Conservation (phyloP, 1,140 invertebrate genomes). For the Hylaeus volcanicus region DNA sequence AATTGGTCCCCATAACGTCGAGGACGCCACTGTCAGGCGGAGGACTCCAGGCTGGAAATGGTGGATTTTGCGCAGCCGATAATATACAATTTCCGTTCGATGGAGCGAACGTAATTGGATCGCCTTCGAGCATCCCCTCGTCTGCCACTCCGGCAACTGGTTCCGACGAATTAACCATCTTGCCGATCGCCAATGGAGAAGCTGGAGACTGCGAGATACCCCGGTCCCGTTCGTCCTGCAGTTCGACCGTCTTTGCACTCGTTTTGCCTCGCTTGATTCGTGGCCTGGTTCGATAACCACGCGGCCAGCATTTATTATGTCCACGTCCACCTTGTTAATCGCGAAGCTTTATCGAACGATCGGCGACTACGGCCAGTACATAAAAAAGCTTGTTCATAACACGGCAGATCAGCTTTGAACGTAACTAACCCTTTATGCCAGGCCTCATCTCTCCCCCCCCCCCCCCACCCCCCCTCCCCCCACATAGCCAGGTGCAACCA, state of each 20-base stretch:
- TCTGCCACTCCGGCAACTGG: neutral
- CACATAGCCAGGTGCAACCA: too few species aligned
- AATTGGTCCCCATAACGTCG: neutral
- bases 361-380: conserved; percentile 1
- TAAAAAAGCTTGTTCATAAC: conserved; percentile 32
- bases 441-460: too few species aligned
- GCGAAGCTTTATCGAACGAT: conserved; percentile 13
- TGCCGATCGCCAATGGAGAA: too few species aligned
- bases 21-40: too few species aligned
- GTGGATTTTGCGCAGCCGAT: neutral
- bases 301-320: conserved; percentile 62
- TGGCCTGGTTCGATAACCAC: conserved; percentile 39
- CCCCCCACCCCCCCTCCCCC: too few species aligned
- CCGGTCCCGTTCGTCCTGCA: conserved; percentile 1
- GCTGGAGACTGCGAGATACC: neutral
- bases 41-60: neutral
- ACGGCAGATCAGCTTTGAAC: neutral
- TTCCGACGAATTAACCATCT: conserved; percentile 59
- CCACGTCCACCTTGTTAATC: conserved; percentile 1
- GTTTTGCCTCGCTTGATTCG: conserved; percentile 12
- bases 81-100: neutral
- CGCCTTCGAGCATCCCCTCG: neutral
- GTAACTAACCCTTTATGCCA: conserved; percentile 5
- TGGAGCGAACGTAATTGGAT: neutral
- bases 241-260: conserved; percentile 5